phyloP scores from a whole-genome alignment of 2,888 invertebrate genomes.

The Dromius quadrimaculatus region DNA sequence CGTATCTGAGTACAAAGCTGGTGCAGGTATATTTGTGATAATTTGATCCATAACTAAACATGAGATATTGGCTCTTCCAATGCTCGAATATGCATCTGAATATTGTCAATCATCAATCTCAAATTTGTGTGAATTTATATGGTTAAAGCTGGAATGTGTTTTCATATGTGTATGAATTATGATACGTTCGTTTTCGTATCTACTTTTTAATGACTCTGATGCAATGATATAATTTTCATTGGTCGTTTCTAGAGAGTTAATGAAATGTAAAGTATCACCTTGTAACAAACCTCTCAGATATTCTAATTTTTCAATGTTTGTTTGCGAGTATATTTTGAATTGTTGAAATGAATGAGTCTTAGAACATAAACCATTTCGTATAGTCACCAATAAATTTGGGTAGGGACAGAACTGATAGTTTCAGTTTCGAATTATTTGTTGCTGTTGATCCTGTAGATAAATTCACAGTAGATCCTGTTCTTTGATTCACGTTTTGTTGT shows the following conservation, averaged over 20 bases:
- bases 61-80: not conserved
- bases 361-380: not conserved
- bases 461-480: not conserved
- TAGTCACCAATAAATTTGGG: not conserved
- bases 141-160: not conserved
- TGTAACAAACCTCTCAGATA: slow-evolving; percentile 3
- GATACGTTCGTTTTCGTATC: not conserved
- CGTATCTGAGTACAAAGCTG: no score
- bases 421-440: not conserved
- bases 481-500: not conserved
- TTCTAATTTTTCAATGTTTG: not conserved
- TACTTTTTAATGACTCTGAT: not conserved
- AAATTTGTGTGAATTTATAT: not conserved
- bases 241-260: not conserved
- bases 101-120: not conserved
- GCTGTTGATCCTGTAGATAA: not conserved
- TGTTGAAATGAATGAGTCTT: not conserved
- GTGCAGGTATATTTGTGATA: not conserved
- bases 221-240: slow-evolving; percentile 11
- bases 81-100: not conserved
- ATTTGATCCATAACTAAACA: not conserved
- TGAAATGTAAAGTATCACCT: not conserved
- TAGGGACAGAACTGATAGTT: not conserved
- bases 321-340: not conserved
- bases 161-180: not conserved